Base-by-base conservation (phyloP, 2,888 invertebrate genomes). In the Biston betularia region DNA sequence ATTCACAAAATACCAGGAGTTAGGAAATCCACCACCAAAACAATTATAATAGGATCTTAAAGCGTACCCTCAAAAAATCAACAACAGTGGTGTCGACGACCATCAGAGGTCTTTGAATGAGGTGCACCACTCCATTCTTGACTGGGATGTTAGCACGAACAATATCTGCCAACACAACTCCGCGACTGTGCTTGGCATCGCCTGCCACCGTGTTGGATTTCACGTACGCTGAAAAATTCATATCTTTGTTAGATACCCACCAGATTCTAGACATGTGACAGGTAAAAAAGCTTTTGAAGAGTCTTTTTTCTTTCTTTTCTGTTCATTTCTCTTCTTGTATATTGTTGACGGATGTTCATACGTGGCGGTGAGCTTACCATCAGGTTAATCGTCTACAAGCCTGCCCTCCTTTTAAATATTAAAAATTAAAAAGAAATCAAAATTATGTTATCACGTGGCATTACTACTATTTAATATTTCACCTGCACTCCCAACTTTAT, bases 101-200 rank as follows among this genome's bases (percentile, higher is more conserved):
- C 97, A 98, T 98, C 14, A 98, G 94, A 0, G 98, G 98, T 73
- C 97, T 95, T 79, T 98, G 97, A 75, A 98, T 98, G 71, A 99
- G 95, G 90, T 99, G 98, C 6, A 98, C 96, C 0, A 98, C 98
- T 42, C 98, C 98, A 81, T 98, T 98, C 82, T 96, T 96, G 38
- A 98, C 97, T 0, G 98, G 98, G 74, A 98, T 98, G 88, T 98
- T 98, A 42, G 97, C 97, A 83, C 96, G 96, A 9, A 98, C 96
- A 70, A 98, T 97, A 88, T 98, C 97, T 0, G 98, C 97, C 72
- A 98, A 89, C 0, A 98, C 98, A 4, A 97, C 97, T 10, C 98
- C 98, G 60, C 96, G 95, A 12, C 96, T 95, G 86, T 98, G 97
- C 75, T 95, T 96, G 2, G 95, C 92, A 81, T 97, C 97, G 4